Base-by-base conservation (phyloP, 2,888 invertebrate species). In the Zygaena filipendulae region DNA sequence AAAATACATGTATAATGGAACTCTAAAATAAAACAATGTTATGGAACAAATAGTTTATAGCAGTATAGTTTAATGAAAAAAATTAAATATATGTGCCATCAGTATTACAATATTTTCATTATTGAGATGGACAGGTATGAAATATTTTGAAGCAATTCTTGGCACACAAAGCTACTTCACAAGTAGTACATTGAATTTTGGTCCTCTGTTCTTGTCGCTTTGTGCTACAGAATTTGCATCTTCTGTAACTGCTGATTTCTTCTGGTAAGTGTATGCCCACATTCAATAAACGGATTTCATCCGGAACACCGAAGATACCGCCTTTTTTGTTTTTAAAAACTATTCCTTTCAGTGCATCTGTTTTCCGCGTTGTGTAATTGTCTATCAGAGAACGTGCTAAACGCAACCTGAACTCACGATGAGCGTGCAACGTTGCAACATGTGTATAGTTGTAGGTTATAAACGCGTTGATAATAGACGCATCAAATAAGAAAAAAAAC, bases 391-490 rank as follows among this genome's bases (percentile, higher is more conserved):
- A 32, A 24, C 39, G 38, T 10, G 39, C 42, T 18, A 43, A 31
- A 12, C 32, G 32, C 20, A 42, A 25, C 24, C 40, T 34, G 12
- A 42, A 42, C 10, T 37, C 37, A 21, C 40, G 20, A 25, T 44
- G 42, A 11, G 29, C 24, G 28, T 40, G 38, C n/a, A 13, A n/a
- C 10, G 26, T 39, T 6, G 23, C 23, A 21, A 31, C 25, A 13
- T 41, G 44, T 25, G 30, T 30, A 12, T 21, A 6, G 26, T 36
- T 42, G 38, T 45, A 47, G 1, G 44, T 45, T 7, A 45, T 49
- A 20, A 25, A 30, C 10, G 27, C 27, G 11, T 27, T 23, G 12
- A 30, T 30, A 7, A 25, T 10, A 16, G 13, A 11, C 18, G 23
- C 24, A 11, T 24, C 24, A 13, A 30, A 19, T 11, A 25, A 8